Conservation (phyloP, 2,797 vertebrate species). For the Sebastes minor region DNA sequence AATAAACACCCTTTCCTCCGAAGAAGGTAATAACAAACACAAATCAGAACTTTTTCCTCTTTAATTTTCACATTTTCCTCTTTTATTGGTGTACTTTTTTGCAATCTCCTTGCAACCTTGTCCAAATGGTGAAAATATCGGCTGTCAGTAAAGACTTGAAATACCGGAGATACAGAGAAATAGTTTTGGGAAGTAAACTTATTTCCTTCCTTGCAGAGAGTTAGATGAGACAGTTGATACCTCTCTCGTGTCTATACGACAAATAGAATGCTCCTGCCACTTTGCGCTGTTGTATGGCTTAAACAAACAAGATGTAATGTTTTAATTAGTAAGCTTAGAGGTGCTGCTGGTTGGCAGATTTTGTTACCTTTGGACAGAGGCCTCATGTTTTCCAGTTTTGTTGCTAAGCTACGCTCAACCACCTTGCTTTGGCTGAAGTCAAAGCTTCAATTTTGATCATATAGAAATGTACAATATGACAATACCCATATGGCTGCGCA, state of each 20-base stretch:
- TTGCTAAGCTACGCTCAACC: background rate
- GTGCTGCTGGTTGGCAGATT: background rate
- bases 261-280: rapidly evolving
- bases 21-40: background rate
- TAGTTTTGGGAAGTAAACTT: too few relatives aligned
- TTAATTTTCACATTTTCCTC: background rate
- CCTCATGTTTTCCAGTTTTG: background rate
- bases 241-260: background rate
- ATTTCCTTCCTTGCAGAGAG: background rate
- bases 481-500: background rate
- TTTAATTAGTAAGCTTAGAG: background rate
- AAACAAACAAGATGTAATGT: background rate
- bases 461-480: background rate
- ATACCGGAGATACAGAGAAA: background rate
- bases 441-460: constrained; percentile 1
- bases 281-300: background rate
- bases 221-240: background rate
- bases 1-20: background rate
- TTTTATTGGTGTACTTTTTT: background rate
- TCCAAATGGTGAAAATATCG: background rate
- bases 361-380: background rate
- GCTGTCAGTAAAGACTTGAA: background rate
- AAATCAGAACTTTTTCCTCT: background rate
- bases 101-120: background rate
- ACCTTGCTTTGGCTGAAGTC: background rate